Percentiles rank a stretch among this genome's conserved stretches.
These are phyloP conservation scores for Campopleginae sp. DNA, from an alignment of 2,888 invertebrate genomes.

Conservation along the genomic window DNA sequence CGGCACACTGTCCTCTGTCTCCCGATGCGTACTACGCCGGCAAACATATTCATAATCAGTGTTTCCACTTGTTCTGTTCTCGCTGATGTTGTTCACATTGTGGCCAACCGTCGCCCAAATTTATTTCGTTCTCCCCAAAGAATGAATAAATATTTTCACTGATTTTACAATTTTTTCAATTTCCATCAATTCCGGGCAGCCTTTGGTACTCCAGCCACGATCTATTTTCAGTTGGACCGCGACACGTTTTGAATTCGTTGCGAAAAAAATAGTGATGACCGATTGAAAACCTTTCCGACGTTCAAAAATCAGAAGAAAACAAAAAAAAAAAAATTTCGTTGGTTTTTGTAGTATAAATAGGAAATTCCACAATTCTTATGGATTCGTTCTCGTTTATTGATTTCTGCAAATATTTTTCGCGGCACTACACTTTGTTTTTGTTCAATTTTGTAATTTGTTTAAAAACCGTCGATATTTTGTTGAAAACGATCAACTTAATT, in stretches of 20 bases:
- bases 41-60: conserved; percentile 39
- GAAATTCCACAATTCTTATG: no score
- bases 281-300: neutral
- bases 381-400: neutral
- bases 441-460: no score
- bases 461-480: no score
- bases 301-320: neutral
- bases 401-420: neutral
- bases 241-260: neutral
- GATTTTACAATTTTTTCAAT: neutral
- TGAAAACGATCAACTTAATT: no score
- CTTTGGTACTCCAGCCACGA: neutral
- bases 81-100: neutral
- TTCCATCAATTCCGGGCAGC: neutral
- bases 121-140: neutral
- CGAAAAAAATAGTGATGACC: neutral
- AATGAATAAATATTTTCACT: neutral
- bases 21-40: conserved; percentile 28
- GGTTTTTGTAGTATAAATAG: neutral
- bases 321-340: neutral
- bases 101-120: neutral
- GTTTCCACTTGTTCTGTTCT: neutral
- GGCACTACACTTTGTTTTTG: no score
- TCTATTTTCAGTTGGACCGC: neutral
- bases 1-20: conserved; percentile 60